Percentiles rank a stretch among this genome's conserved stretches.
Evolutionary conservation across 2,797 vertebrate genomes (phyloP).

Genomic region (Crenichthys baileyi): DNA sequence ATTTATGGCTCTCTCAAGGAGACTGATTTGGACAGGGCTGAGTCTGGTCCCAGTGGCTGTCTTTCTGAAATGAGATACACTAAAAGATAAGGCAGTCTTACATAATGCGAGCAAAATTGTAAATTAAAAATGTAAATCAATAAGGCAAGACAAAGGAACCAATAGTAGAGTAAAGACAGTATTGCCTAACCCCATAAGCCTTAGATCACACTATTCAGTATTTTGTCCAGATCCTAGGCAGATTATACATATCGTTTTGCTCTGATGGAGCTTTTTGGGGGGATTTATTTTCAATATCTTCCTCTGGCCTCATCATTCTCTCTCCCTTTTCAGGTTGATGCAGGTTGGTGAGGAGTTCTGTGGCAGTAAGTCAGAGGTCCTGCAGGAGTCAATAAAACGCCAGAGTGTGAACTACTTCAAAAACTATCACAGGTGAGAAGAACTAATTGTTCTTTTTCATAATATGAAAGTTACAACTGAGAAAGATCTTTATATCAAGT

Average conservation of each 20-base stretch:
- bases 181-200: not conserved
- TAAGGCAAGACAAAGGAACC: too few relatives aligned
- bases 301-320: not conserved
- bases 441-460: not conserved
- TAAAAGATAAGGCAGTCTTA: too few relatives aligned
- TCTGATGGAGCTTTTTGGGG: not conserved
- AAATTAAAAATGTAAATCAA: too few relatives aligned
- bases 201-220: not conserved
- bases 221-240: too few relatives aligned
- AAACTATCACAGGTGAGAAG: constrained; percentile 94
- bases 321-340: constrained; percentile 85
- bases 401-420: constrained; percentile 99
- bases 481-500: not conserved
- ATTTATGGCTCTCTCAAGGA: too few relatives aligned
- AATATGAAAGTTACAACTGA: not conserved
- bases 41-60: too few relatives aligned
- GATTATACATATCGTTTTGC: not conserved
- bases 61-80: too few relatives aligned
- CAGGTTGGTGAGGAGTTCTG: constrained; percentile 99
- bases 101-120: too few relatives aligned
- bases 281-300: not conserved
- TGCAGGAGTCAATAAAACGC: constrained; percentile 97
- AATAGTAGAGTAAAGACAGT: not conserved
- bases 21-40: too few relatives aligned
- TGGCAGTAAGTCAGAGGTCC: constrained; percentile 95